A percentile compares a stretch with the other conserved stretches of the same genome.
Conservation (phyloP, 2,113 vertebrate species). For the Cygnus buccinator region DNA sequence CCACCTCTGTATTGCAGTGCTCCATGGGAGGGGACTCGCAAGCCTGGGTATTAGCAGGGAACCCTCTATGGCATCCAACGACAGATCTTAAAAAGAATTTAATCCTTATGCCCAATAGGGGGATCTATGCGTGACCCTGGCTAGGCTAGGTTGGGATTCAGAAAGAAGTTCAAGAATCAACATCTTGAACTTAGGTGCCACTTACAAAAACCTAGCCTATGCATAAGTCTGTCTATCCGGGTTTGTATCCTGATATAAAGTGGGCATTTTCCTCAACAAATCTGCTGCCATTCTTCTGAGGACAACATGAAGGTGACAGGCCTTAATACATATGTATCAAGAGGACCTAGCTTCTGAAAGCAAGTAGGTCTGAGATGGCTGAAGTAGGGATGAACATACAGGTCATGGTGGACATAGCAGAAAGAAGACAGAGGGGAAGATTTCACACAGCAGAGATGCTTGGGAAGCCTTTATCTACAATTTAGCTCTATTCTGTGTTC, state of each 20-base stretch:
- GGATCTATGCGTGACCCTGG: not conserved
- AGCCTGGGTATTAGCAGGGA: not conserved
- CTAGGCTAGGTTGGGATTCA: not conserved
- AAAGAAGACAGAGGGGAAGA: not conserved
- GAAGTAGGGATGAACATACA: not conserved
- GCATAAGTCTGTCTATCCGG: not conserved
- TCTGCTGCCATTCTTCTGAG: not conserved
- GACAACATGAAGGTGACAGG: not conserved
- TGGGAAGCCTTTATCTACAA: not conserved
- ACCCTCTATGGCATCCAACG: not conserved
- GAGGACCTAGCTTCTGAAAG: not conserved
- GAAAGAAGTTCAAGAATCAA: not conserved
- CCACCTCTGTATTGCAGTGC: no score
- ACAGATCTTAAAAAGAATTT: not conserved
- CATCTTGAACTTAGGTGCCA: not conserved
- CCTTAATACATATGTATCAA: not conserved
- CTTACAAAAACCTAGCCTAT: not conserved
- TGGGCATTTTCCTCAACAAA: not conserved
- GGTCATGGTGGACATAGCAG: not conserved
- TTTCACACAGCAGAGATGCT: not conserved
- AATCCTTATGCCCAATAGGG: not conserved
- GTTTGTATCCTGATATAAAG: not conserved
- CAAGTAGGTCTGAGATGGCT: not conserved
- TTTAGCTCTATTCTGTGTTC: not conserved
- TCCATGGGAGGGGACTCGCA: not conserved